A percentile compares a stretch with the other conserved stretches of the same genome.
These are phyloP conservation scores for Caligus rogercresseyi DNA, from an alignment of 1,140 invertebrate genomes.

Conservation along the genomic window DNA sequence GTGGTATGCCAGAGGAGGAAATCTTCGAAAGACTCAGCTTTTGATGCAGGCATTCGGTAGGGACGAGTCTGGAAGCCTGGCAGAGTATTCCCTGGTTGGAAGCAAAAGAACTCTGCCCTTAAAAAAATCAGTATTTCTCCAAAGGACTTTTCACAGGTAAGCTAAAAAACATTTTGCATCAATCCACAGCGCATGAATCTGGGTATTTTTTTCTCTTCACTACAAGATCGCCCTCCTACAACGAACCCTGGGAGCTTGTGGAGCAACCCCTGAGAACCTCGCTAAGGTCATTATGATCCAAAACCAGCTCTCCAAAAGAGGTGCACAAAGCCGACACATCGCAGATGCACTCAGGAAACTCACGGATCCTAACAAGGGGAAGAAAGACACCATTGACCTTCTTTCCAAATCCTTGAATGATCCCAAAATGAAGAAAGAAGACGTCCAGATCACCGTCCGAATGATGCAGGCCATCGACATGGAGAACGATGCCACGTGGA, in stretches of 20 bases:
- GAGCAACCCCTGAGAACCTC: slow-evolving; percentile 11
- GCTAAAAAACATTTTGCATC: background rate
- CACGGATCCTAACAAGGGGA: background rate
- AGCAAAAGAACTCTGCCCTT: slow-evolving; percentile 15
- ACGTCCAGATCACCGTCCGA: slow-evolving; percentile 7
- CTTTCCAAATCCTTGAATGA: slow-evolving; percentile 1
- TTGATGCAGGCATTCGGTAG: slow-evolving; percentile 19
- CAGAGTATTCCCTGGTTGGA: slow-evolving; percentile 7
- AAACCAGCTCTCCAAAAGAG: slow-evolving; percentile 9
- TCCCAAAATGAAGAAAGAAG: slow-evolving; percentile 10
- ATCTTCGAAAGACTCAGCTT: slow-evolving; percentile 15
- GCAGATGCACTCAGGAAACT: slow-evolving; percentile 3
- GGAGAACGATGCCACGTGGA: slow-evolving; percentile 19
- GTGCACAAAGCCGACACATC: slow-evolving; percentile 5
- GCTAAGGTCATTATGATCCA: slow-evolving; percentile 16
- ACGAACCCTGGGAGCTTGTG: slow-evolving; percentile 9
- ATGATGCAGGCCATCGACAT: slow-evolving; percentile 11
- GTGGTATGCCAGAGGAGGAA: slow-evolving; percentile 15
- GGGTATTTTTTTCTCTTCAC: background rate
- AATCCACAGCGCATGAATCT: too few relatives aligned
- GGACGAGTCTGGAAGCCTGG: background rate
- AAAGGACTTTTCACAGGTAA: slow-evolving; percentile 17
- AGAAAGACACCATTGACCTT: background rate
- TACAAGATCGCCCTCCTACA: background rate
- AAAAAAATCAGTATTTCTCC: slow-evolving; percentile 6